Evolutionary conservation across 2,113 vertebrate species (phyloP).

Genomic region (Neopipo cinnamomea): DNA sequence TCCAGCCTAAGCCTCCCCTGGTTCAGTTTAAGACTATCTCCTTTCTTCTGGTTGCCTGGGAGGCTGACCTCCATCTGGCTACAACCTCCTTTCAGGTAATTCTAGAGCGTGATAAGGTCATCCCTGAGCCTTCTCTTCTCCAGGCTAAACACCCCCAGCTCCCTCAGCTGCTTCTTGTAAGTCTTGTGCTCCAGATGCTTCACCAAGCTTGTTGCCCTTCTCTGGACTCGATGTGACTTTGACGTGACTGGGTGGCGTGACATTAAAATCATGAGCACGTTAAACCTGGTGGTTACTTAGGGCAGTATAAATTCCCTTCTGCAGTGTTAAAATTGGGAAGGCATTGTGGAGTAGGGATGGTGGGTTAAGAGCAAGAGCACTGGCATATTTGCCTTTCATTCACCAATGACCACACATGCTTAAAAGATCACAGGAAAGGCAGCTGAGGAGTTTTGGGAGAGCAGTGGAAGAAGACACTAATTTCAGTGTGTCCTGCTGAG

Average conservation of each 20-base stretch:
- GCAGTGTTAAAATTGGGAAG: neutral
- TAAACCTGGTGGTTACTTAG: too few species aligned
- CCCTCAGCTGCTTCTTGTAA: neutral
- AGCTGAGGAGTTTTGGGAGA: neutral
- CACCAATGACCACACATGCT: accelerated
- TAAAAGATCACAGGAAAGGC: neutral
- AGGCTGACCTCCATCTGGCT: neutral
- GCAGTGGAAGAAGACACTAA: neutral
- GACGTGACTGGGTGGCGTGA: accelerated
- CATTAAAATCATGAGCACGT: neutral
- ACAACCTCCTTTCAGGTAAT: neutral
- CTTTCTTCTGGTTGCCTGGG: neutral
- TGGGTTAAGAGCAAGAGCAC: neutral
- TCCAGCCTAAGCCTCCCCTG: neutral
- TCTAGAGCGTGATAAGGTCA: neutral
- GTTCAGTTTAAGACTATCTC: neutral
- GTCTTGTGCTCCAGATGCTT: neutral
- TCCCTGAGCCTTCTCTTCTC: neutral
- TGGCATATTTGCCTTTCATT: accelerated
- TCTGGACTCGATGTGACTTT: neutral
- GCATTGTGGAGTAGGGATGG: accelerated
- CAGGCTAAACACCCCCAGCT: neutral
- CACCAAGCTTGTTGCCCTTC: neutral
- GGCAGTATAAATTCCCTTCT: neutral
- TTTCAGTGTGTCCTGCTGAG: neutral